Evolutionary conservation across 2,797 vertebrate genomes (phyloP), one percentile per base, ranked within the genome.

Genomic region (Gymnocypris eckloni): DNA sequence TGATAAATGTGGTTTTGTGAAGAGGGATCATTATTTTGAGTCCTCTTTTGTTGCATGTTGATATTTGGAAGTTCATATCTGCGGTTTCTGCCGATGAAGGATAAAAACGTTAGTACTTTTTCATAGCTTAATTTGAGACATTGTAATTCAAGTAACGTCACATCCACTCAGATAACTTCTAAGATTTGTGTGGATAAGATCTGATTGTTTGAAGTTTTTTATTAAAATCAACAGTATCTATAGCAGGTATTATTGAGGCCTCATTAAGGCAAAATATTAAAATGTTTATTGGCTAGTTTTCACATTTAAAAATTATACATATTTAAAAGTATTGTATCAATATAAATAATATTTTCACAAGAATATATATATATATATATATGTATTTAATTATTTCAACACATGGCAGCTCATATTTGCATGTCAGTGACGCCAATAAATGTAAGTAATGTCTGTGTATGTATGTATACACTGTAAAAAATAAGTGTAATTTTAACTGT

Each of bases 1-100:
- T 28, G 81, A 82, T 61, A 33, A 82, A 56, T 82, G 37, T 82
- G 52, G 48, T 56, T 37, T 56, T 82, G 37, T 71, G 50, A 18
- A 72, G 52, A 82, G n/a, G 22, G 22, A 43, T 33, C 9, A 71
- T 71, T 56, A 41, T 82, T 73, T 33, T 4, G 9, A 33, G 8
- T 82, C 20, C 6, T 41, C n/a, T 50, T 69, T 82, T 20, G 16
- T 59, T 56, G 3, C n/a, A 73, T 59, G 18, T 61, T 73, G n/a
- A 72, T 22, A 81, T 56, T 61, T 73, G 16, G 22, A 72, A 56
- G 25, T 20, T 59, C 20, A 59, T 67, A 48, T 50, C 18, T 33
- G 61, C 25, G 7, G 25, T 61, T 4, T 67, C 16, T 41, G 45
- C 79, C 25, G 59, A 81, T 3, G 25, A 66, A 66, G 25, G 25